Conservation (phyloP, 2,797 vertebrate species). For the Rhadinocentrus ornatus region DNA sequence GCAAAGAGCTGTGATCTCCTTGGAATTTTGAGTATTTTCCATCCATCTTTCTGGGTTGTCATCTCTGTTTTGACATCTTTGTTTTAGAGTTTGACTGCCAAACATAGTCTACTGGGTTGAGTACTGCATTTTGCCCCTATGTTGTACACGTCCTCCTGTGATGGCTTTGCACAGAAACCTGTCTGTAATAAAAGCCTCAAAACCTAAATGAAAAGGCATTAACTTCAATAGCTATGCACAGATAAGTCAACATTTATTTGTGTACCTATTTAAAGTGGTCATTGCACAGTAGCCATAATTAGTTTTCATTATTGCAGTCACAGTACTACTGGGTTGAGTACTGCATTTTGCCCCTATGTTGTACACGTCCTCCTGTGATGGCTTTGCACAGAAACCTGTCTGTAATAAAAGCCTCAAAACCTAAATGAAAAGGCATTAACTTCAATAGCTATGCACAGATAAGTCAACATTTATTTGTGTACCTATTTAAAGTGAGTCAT, state of each 20-base stretch:
- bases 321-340: neutral
- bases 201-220: neutral
- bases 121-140: neutral
- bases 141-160: neutral
- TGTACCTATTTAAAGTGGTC: slow-evolving; percentile 19
- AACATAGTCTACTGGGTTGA: neutral
- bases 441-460: neutral
- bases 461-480: slow-evolving; percentile 54
- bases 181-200: neutral
- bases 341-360: neutral
- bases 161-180: neutral
- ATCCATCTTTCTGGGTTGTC: neutral
- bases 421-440: neutral
- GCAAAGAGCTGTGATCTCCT: neutral
- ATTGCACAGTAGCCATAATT: slow-evolving; percentile 44
- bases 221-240: neutral
- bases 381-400: neutral
- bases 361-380: neutral
- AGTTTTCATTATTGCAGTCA: slow-evolving; percentile 40
- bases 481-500: slow-evolving; percentile 23
- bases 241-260: slow-evolving; percentile 55
- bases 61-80: neutral
- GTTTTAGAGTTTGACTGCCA: neutral
- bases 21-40: neutral
- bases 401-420: neutral